A percentile compares a stretch with the other conserved stretches of the same genome.
Conservation (phyloP, 2,113 vertebrate genomes). For the Illadopsis cleaveri region DNA sequence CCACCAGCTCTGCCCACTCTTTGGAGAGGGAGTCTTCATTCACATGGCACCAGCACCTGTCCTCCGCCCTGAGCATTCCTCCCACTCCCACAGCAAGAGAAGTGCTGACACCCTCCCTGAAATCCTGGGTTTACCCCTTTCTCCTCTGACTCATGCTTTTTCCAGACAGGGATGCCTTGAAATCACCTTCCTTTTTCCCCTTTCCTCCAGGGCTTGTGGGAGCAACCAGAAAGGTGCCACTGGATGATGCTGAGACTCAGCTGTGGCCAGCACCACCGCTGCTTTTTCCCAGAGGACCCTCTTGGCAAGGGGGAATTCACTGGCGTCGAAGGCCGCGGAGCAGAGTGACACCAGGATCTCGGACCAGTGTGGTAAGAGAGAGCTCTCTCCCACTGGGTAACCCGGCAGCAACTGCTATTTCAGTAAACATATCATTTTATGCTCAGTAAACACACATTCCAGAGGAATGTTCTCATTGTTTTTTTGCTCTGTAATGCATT, state of each 20-base stretch:
- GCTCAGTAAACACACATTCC: constrained; percentile 75
- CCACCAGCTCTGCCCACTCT: background rate
- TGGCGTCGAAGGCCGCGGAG: background rate
- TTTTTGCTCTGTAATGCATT: constrained; percentile 74
- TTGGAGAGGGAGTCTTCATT: background rate
- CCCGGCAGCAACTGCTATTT: constrained; percentile 75
- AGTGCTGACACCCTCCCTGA: accelerated
- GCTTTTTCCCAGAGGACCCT: background rate
- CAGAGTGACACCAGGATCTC: background rate
- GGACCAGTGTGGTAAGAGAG: constrained; percentile 56
- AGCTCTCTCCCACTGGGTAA: constrained; percentile 74
- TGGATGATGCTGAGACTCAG: background rate
- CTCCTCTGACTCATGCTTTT: background rate
- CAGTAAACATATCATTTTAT: constrained; percentile 77
- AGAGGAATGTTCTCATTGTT: constrained; percentile 74
- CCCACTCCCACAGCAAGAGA: accelerated
- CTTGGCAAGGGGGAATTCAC: background rate
- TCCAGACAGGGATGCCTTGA: background rate
- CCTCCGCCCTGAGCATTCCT: background rate
- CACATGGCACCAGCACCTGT: background rate
- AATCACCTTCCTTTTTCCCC: background rate
- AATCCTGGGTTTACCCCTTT: background rate
- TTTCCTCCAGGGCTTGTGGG: background rate
- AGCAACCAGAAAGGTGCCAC: background rate
- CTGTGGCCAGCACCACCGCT: background rate